These are phyloP conservation scores for Neuroscelio doddi DNA, from an alignment of 2,888 invertebrate species.

Conservation along the genomic window DNA sequence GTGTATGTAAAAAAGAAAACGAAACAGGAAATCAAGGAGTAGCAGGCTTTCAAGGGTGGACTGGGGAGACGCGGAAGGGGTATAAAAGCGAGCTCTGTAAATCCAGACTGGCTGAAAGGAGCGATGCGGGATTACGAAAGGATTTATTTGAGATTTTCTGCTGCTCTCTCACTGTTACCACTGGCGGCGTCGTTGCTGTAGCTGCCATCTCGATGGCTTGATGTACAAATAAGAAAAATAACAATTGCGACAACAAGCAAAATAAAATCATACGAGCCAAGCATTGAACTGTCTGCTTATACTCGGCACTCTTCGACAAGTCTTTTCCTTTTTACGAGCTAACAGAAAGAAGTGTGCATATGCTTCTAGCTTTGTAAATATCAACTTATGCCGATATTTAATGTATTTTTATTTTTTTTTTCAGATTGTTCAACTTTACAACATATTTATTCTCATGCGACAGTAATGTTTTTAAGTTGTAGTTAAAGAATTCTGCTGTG, in stretches of 20 bases:
- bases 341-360: neutral
- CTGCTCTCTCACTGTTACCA: slow-evolving; percentile 40
- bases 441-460: neutral
- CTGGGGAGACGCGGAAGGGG: slow-evolving; percentile 45
- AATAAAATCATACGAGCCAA: slow-evolving; percentile 30
- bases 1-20: slow-evolving; percentile 40
- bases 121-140: slow-evolving; percentile 68
- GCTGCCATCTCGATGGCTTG: slow-evolving; percentile 52
- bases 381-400: slow-evolving; percentile 6
- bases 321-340: neutral
- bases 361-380: slow-evolving; percentile 6
- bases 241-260: slow-evolving; percentile 38
- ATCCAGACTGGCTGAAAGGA: slow-evolving; percentile 67
- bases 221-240: slow-evolving; percentile 63
- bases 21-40: slow-evolving; percentile 48
- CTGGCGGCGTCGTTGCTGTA: slow-evolving; percentile 35
- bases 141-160: slow-evolving; percentile 70
- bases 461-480: too few species aligned
- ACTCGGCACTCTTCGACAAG: slow-evolving; percentile 5
- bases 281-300: slow-evolving; percentile 37
- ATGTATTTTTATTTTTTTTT: too few species aligned
- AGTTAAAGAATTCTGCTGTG: too few species aligned
- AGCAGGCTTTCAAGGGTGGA: slow-evolving; percentile 45
- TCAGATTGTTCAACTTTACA: neutral
- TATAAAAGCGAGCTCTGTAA: slow-evolving; percentile 64